Base-by-base conservation (phyloP, 2,888 invertebrate genomes). In the Melipona beecheii region DNA sequence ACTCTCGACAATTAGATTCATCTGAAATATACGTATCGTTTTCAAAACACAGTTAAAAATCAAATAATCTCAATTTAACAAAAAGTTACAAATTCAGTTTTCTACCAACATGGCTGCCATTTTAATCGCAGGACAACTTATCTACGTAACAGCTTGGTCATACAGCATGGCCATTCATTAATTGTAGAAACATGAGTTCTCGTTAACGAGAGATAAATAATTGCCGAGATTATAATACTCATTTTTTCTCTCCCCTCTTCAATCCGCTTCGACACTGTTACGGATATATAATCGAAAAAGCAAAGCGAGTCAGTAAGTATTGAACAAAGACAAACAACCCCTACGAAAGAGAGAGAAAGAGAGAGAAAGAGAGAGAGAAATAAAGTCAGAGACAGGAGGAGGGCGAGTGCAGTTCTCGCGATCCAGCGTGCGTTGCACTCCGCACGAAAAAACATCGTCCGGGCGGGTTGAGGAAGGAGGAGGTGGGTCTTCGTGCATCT, bases 401-500 rank as follows among this genome's bases (percentile, higher is more conserved):
- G 36, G 73, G 77, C 74, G 77, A 78, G 78, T 86, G 90, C 87
- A 84, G 84, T 89, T 89, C 87, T 85, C 87, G 90, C 83, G 90
- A 89, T 89, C 84, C 84, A 78, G 81, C 89, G 88, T 90, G 89
- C 89, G 83, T 89, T 89, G 90, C 89, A 89, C 89, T 89, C 89
- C 81, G 80, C 81, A 86, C 81, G 89, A 90, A 89, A 90, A 89
- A 89, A 89, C 85, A 79, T n/a, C 76, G 84, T 78, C 75, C 78
- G 81, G 76, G 83, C 81, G 84, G 84, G 66, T 75, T 75, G 75
- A 88, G 80, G 76, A 78, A 83, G 80, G 84, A 84, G 86, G 88
- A 79, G 90, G 85, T 72, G 81, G 90, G 78, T 91, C 92, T 92
- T 93, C 93, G 93, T 93, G 92, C 88, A 90, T 92, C 92, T 93